Base-by-base conservation (phyloP, 1,140 invertebrate species). In the Ceratitis capitata region DNA sequence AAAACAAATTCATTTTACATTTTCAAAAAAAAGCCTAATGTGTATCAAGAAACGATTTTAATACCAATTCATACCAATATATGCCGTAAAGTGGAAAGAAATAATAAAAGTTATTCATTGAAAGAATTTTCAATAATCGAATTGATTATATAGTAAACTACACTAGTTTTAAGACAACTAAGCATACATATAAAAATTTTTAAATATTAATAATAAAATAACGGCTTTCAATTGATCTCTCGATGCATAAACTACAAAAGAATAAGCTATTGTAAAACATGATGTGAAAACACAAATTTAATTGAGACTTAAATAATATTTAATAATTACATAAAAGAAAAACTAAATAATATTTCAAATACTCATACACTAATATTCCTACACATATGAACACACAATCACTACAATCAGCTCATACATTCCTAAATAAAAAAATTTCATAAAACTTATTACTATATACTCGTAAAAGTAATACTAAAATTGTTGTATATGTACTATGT, bases 141-240 rank as follows among this genome's bases (percentile, higher is more conserved):
- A 69, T 69, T 69, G 61, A 69, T 39, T 39, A 53, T 19, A 4
- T 53, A 12, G n/a, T 16, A 53, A 39, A 69, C n/a, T 19, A 69
- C 5, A 53, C 51, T 53, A 61, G 23, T 35, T 45, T 78, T 45
- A 78, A 78, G 69, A 45, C 10, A 9, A 45, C 45, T 64, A 78
- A 45, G 26, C 32, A 32, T 42, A 45, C 0, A 61, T 78, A 23
- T 45, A 78, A 45, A 42, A 23, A 69, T n/a, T n/a, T 56, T 35
- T 14, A 23, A 42, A 69, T 19, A n/a, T n/a, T n/a, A 39, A 69
- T 69, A 23, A 78, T 45, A 45, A 78, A 47, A 78, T 35, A n/a
- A 19, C 69, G 42, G 69, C 69, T 78, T 78, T 78, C 69, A 45
- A 78, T 42, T 78, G 69, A 78, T 78, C 69, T 78, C 69, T 45